A percentile compares a stretch with the other conserved stretches of the same genome.
Conservation (phyloP, 2,797 vertebrate species). For the Hemibagrus guttatus region DNA sequence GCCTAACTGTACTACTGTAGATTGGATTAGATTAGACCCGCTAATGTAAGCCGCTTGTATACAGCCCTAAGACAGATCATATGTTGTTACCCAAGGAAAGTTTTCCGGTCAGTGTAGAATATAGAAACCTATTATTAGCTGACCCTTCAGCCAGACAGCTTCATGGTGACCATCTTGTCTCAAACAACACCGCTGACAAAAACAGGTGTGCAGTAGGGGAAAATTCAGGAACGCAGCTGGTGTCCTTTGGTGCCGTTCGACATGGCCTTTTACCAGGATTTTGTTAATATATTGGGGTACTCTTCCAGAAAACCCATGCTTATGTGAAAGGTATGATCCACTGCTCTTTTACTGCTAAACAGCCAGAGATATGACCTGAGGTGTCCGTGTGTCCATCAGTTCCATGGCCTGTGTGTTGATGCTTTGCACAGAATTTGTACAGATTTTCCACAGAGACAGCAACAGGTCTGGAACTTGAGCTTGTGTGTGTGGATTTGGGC, state of each 20-base stretch:
- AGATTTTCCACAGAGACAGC: constrained; percentile 35
- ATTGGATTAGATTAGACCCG: background rate
- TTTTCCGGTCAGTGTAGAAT: background rate
- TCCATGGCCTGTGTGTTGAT: background rate
- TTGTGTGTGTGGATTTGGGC: constrained; percentile 54
- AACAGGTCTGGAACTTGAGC: constrained; percentile 54
- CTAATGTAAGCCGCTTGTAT: background rate
- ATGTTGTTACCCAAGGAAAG: background rate
- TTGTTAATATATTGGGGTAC: background rate
- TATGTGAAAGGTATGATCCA: background rate
- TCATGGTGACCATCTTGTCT: constrained; percentile 14
- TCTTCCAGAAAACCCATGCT: background rate
- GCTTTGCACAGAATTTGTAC: constrained; percentile 41
- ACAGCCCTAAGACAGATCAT: background rate
- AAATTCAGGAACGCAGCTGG: constrained; percentile 1
- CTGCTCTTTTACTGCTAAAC: background rate
- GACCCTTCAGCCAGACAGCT: background rate
- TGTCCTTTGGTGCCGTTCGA: background rate
- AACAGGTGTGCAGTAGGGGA: constrained; percentile 8
- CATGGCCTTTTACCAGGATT: background rate
- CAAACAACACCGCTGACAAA: background rate
- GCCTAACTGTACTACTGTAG: background rate
- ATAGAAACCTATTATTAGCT: background rate
- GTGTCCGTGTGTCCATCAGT: background rate
- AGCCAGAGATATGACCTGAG: background rate